A percentile compares a stretch with the other conserved stretches of the same genome.
phyloP scores from a whole-genome alignment of 2,797 vertebrate genomes.

The Tragopan temminckii region DNA sequence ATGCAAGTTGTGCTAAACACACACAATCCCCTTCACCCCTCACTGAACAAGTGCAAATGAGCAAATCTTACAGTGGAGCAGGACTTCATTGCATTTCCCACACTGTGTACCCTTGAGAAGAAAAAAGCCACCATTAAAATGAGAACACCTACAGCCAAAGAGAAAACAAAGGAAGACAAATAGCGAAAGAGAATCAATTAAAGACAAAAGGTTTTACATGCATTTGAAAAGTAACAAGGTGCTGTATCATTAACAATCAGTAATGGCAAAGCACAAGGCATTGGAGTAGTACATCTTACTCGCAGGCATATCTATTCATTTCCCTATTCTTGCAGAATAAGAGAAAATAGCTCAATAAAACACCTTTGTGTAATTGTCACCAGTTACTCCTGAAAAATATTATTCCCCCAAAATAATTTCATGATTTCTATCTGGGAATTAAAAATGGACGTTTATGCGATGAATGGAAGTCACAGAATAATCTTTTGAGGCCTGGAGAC shows the following conservation, averaged over 20 bases:
- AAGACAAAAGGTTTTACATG: background rate
- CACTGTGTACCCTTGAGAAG: background rate
- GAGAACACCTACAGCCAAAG: background rate
- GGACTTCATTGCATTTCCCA: background rate
- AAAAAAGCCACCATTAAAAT: background rate
- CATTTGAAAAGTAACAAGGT: background rate
- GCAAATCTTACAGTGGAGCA: background rate
- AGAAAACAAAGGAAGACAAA: slow-evolving; percentile 37
- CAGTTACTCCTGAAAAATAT: background rate
- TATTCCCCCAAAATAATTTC: slow-evolving; percentile 20
- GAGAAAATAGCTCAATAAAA: slow-evolving; percentile 36
- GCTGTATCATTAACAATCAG: background rate
- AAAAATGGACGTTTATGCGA: slow-evolving; percentile 3
- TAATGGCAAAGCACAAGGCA: background rate
- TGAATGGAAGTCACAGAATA: slow-evolving; percentile 49
- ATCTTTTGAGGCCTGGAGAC: slow-evolving; percentile 57
- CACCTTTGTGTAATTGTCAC: slow-evolving; percentile 31
- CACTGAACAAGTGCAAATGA: background rate
- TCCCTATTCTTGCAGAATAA: background rate
- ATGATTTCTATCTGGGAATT: slow-evolving; percentile 43
- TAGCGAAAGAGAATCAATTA: background rate
- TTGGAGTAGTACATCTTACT: background rate
- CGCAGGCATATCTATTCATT: background rate
- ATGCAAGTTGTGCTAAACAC: background rate
- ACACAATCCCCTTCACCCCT: background rate